Evolutionary conservation across 2,888 invertebrate genomes (phyloP).

Genomic region (Cerastis rubricosa): DNA sequence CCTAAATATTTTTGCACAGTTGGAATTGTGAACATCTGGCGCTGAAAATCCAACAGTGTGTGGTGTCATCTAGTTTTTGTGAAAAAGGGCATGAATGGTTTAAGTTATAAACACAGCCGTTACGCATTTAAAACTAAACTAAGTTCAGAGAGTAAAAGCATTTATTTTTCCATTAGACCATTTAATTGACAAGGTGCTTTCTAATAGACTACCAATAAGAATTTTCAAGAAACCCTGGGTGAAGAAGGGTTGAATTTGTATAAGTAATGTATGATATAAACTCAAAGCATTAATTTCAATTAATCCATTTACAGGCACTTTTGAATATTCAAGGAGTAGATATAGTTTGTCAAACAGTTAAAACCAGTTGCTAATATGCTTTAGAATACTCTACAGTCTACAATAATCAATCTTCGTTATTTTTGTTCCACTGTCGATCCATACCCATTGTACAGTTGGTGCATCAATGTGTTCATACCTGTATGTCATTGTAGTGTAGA

Average conservation of each 20-base stretch:
- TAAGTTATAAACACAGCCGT: not conserved
- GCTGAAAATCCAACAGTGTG: not conserved
- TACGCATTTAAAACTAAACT: constrained; percentile 1
- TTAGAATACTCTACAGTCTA: not conserved
- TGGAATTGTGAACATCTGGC: not conserved
- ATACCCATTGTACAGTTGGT: constrained; percentile 27
- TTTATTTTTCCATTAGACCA: not conserved
- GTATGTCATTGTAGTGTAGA: constrained; percentile 59
- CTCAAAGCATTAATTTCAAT: not conserved
- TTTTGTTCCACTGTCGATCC: constrained; percentile 35
- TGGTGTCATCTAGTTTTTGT: not conserved
- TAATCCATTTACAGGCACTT: not conserved
- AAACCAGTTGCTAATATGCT: not conserved
- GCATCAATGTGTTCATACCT: constrained; percentile 64
- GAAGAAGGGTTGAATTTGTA: not conserved
- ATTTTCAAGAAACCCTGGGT: not conserved
- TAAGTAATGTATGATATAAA: not conserved
- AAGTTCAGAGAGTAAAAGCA: not conserved
- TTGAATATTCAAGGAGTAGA: not conserved
- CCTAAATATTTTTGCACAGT: not conserved
- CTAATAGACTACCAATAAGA: not conserved
- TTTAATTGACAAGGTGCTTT: not conserved
- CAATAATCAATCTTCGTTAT: too few species aligned
- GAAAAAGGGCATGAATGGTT: not conserved
- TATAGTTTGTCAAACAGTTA: not conserved